Evolutionary conservation across 2,888 invertebrate species (phyloP).

Genomic region (Tipula vernalis): DNA sequence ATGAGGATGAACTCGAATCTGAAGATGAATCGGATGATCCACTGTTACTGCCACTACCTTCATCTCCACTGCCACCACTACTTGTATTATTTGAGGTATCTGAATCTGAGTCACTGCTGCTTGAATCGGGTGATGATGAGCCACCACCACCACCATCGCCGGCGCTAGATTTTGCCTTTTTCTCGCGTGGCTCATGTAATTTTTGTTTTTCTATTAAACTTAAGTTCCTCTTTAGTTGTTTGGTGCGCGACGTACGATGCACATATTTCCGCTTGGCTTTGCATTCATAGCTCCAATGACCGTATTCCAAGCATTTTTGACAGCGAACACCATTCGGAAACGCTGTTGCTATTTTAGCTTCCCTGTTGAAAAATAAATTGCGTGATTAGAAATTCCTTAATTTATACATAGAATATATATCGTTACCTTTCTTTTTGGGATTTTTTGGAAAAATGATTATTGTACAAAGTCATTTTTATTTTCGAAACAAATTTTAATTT

Average conservation of each 20-base stretch:
- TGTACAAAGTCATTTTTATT: not conserved
- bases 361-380: conserved; percentile 29
- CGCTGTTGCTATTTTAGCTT: conserved; percentile 46
- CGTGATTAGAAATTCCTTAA: not conserved
- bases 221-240: conserved; percentile 56
- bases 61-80: not conserved
- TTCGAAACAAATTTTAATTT: not conserved
- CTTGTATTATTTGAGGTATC: conserved; percentile 24
- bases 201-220: conserved; percentile 19
- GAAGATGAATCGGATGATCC: conserved; percentile 13
- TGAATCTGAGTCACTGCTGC: conserved; percentile 25
- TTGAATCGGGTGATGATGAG: conserved; percentile 20
- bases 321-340: conserved; percentile 71
- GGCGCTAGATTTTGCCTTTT: conserved; percentile 18
- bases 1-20: conserved; percentile 12
- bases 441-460: not conserved
- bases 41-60: not conserved
- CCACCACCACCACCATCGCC: conserved; percentile 20
- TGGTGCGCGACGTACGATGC: conserved; percentile 71
- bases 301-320: conserved; percentile 84
- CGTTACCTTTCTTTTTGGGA: not conserved
- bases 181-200: conserved; percentile 18
- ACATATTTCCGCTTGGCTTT: conserved; percentile 80
- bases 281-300: conserved; percentile 93
- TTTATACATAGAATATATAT: not conserved